phyloP scores from a whole-genome alignment of 2,797 vertebrate species.

The Crocodylus rhombifer region DNA sequence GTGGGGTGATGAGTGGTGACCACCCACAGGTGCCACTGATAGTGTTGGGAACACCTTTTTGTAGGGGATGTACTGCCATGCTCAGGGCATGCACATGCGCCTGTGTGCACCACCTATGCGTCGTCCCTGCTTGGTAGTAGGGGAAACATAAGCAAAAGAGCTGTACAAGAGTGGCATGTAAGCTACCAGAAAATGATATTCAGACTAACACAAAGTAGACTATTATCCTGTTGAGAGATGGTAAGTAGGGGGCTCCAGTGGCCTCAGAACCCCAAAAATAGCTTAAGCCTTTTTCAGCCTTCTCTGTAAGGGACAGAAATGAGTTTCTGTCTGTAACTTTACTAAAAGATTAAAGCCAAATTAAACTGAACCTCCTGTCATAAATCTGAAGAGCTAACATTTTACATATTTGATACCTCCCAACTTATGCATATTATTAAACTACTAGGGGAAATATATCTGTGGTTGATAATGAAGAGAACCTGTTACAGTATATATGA shows the following conservation, averaged over 20 bases:
- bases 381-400: background rate
- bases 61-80: too few species aligned
- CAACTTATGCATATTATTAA: too few species aligned
- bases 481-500: too few species aligned
- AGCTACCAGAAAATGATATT: background rate
- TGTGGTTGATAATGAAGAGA: too few species aligned
- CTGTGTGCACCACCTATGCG: too few species aligned
- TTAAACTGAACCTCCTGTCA: rapidly evolving
- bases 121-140: background rate
- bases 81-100: too few species aligned
- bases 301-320: background rate
- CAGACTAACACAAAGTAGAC: background rate
- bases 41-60: too few species aligned
- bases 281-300: background rate
- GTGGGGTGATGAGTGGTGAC: too few species aligned
- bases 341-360: background rate
- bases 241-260: background rate
- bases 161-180: background rate
- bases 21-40: too few species aligned
- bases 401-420: too few species aligned
- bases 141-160: background rate
- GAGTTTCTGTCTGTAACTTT: background rate
- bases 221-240: rapidly evolving
- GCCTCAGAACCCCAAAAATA: background rate
- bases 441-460: too few species aligned